These are phyloP conservation scores for Alligator sinensis DNA, from an alignment of 2,113 vertebrate genomes.

Conservation along the genomic window DNA sequence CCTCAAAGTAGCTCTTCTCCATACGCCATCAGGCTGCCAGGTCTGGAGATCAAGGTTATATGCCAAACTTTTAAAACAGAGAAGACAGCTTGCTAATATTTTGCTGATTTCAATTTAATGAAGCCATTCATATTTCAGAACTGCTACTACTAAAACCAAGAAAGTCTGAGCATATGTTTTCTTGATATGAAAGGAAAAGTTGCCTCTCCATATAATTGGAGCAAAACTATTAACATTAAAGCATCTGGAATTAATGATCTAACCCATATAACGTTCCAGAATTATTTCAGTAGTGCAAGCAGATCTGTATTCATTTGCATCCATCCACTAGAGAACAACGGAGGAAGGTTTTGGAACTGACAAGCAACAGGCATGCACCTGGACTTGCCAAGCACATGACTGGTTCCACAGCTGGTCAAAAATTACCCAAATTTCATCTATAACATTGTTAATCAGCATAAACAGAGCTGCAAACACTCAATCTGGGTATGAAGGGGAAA, in stretches of 20 bases:
- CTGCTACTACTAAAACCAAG: neutral
- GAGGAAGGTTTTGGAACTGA: neutral
- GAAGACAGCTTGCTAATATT: neutral
- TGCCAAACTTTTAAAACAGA: neutral
- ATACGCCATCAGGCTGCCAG: neutral
- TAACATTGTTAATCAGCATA: neutral
- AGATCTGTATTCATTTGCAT: neutral
- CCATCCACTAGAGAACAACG: neutral
- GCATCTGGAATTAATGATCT: conserved; percentile 67
- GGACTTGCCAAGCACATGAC: neutral
- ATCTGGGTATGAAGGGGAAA: neutral
- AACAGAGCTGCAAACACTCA: neutral
- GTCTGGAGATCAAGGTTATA: fast-evolving
- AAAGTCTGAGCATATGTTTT: neutral
- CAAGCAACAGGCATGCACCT: neutral
- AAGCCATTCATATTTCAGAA: neutral
- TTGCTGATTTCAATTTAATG: neutral
- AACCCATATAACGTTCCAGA: conserved; percentile 36
- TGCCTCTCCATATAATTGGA: neutral
- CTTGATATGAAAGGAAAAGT: conserved; percentile 33
- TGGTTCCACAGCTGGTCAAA: neutral
- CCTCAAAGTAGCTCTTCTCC: neutral
- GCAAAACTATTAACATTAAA: conserved; percentile 40
- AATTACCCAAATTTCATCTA: neutral
- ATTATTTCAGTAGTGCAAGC: conserved; percentile 49